phyloP scores from a whole-genome alignment of 2,888 invertebrate genomes.

The Eledona agricola region DNA sequence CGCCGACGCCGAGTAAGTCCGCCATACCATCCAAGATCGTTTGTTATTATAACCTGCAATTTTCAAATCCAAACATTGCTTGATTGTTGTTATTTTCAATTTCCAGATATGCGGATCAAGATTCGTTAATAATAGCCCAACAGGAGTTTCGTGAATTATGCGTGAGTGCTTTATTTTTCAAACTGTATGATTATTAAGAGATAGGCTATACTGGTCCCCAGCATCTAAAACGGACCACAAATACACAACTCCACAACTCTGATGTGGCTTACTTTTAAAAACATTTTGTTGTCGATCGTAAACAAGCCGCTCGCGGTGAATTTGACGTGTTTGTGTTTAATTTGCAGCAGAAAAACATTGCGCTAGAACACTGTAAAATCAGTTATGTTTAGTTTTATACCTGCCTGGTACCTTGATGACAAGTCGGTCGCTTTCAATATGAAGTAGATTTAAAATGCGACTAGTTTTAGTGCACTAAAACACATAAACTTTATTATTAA shows the following conservation, averaged over 20 bases:
- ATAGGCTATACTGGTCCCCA: conserved; percentile 9
- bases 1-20: too few species aligned
- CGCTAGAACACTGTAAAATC: conserved; percentile 14
- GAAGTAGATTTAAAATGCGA: conserved; percentile 12
- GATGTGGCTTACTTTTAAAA: conserved; percentile 6
- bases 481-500: conserved; percentile 5
- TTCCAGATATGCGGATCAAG: too few species aligned
- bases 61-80: too few species aligned
- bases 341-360: conserved; percentile 15
- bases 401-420: too few species aligned
- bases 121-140: neutral
- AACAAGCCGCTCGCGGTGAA: conserved; percentile 20
- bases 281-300: conserved; percentile 25
- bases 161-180: conserved; percentile 19
- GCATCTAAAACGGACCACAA: conserved; percentile 19
- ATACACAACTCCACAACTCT: neutral
- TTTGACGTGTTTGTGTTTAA: conserved; percentile 14
- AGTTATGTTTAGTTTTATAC: conserved; percentile 5
- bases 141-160: conserved; percentile 1
- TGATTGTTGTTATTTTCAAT: neutral
- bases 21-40: too few species aligned
- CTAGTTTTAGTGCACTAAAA: conserved; percentile 20
- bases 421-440: neutral
- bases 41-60: too few species aligned
- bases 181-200: conserved; percentile 15